Conservation (phyloP, 2,888 invertebrate genomes). For the Argyresthia goedartella region DNA sequence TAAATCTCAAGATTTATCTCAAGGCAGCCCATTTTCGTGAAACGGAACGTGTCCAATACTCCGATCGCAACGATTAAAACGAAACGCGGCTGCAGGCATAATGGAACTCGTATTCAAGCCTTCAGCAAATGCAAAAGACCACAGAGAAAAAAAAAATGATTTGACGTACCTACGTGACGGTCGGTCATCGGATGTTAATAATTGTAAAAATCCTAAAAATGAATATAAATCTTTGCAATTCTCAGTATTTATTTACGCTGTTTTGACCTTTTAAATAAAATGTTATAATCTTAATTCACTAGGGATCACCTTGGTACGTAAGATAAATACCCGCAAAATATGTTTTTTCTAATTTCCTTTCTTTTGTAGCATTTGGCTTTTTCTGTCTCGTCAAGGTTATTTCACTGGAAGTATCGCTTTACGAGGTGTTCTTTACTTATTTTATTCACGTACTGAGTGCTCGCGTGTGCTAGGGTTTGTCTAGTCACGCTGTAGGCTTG, state of each 20-base stretch:
- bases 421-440: slow-evolving; percentile 21
- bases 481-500: too few relatives aligned
- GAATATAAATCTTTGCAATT: slow-evolving; percentile 3
- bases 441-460: slow-evolving; percentile 35
- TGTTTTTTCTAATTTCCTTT: slow-evolving; percentile 20
- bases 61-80: neutral
- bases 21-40: too few relatives aligned
- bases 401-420: slow-evolving; percentile 17
- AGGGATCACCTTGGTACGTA: slow-evolving; percentile 32
- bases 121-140: neutral
- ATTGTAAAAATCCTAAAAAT: neutral
- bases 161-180: too few relatives aligned
- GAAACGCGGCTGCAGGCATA: neutral
- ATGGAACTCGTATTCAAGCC: neutral
- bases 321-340: slow-evolving; percentile 9
- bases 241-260: slow-evolving; percentile 1
- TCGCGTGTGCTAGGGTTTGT: too few relatives aligned
- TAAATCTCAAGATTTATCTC: too few relatives aligned
- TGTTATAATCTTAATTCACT: slow-evolving; percentile 4
- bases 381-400: slow-evolving; percentile 54
- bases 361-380: slow-evolving; percentile 30
- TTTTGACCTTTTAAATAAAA: neutral
- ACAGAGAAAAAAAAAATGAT: neutral
- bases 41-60: too few relatives aligned
- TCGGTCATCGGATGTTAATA: too few relatives aligned